Evolutionary conservation across 2,113 vertebrate genomes (phyloP).

Genomic region (Melanerpes aurifrons): DNA sequence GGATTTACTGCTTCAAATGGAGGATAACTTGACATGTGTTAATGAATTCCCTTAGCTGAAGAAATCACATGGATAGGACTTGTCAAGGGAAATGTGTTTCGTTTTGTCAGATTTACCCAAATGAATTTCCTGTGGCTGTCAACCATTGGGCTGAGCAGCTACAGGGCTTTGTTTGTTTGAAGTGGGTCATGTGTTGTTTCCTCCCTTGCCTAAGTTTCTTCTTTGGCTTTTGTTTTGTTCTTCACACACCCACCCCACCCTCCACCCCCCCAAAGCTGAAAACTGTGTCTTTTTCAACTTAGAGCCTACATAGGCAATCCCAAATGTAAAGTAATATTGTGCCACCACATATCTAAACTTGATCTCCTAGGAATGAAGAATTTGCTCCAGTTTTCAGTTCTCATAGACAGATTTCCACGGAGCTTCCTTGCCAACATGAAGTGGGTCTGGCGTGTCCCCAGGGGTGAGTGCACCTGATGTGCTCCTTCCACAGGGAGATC

Average conservation of each 20-base stretch:
- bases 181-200: neutral
- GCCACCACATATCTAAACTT: neutral
- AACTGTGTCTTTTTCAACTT: neutral
- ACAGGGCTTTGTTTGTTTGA: neutral
- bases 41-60: neutral
- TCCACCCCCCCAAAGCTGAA: neutral
- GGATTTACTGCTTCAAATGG: neutral
- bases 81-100: neutral
- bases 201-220: neutral
- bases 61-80: neutral
- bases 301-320: neutral
- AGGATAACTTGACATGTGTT: neutral
- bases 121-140: neutral
- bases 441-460: neutral
- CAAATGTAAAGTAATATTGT: neutral
- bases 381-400: neutral
- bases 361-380: neutral
- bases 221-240: neutral
- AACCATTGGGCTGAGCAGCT: neutral
- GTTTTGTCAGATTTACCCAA: neutral
- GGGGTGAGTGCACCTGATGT: fast-evolving
- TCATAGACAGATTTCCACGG: neutral
- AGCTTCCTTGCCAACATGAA: neutral
- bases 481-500: neutral
- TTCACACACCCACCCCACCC: neutral